These are phyloP conservation scores for Caenorhabditis sp. DNA, from an alignment of 2,888 invertebrate species.

Conservation along the genomic window DNA sequence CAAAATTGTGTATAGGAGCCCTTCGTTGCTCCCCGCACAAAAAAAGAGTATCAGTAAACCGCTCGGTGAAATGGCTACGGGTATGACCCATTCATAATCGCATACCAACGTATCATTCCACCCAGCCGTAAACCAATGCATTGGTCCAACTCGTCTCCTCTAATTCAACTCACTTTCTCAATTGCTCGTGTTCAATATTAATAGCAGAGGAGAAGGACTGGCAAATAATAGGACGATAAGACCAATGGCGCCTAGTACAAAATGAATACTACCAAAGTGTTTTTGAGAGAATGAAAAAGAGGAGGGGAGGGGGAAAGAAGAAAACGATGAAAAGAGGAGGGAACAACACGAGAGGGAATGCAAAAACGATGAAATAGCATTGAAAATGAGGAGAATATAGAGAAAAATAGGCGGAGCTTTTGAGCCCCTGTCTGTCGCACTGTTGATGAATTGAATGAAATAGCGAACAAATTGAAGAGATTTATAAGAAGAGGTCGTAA, in stretches of 20 bases:
- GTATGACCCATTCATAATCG: constrained; percentile 2
- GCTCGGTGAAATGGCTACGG: constrained; percentile 19
- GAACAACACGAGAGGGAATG: background rate
- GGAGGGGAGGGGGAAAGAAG: background rate
- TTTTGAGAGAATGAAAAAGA: background rate
- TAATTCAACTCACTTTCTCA: background rate
- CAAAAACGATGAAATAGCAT: background rate
- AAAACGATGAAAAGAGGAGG: background rate
- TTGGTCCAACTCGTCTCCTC: background rate
- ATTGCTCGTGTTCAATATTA: too few relatives aligned
- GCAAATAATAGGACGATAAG: background rate
- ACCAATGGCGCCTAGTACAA: background rate
- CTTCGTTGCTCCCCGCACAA: too few relatives aligned
- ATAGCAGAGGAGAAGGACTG: background rate
- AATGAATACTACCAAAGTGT: background rate
- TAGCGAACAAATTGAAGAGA: background rate
- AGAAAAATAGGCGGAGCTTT: background rate
- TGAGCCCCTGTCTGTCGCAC: background rate
- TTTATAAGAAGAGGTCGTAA: background rate
- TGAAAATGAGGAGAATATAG: background rate
- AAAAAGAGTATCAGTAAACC: background rate
- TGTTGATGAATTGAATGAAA: background rate
- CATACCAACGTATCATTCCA: constrained; percentile 13
- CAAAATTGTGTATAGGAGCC: too few relatives aligned
- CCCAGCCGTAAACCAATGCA: constrained; percentile 3